Evolutionary conservation across 2,888 invertebrate species (phyloP).

Genomic region (Noctua fimbriata): DNA sequence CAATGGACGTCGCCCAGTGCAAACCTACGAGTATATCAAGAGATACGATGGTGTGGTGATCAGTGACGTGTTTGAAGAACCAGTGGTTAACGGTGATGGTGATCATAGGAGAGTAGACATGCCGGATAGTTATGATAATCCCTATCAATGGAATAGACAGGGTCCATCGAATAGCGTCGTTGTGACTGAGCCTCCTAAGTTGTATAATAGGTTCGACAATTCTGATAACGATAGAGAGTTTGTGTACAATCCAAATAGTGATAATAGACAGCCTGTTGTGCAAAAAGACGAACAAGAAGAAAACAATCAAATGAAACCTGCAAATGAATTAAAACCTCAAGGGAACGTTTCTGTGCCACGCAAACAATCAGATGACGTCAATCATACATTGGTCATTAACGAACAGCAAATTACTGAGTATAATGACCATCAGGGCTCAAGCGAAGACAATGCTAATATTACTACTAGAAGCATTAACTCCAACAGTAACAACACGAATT

Average conservation of each 20-base stretch:
- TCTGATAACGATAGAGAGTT: not conserved
- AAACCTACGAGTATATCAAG: slow-evolving; percentile 30
- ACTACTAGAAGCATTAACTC: slow-evolving; percentile 22
- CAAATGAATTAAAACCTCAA: slow-evolving; percentile 11
- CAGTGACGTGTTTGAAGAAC: slow-evolving; percentile 38
- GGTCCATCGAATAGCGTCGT: slow-evolving; percentile 13
- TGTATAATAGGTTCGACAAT: slow-evolving; percentile 21
- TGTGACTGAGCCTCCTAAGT: slow-evolving; percentile 26
- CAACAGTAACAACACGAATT: slow-evolving; percentile 22
- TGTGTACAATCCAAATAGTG: not conserved
- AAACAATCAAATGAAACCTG: not conserved
- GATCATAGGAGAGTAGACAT: slow-evolving; percentile 19
- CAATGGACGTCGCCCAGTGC: slow-evolving; percentile 39
- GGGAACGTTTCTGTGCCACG: slow-evolving; percentile 9
- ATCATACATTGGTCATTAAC: slow-evolving; percentile 21
- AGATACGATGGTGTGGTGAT: slow-evolving; percentile 25
- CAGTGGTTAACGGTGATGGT: not conserved
- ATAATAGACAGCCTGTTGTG: not conserved
- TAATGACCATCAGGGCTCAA: slow-evolving; percentile 2
- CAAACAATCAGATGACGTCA: slow-evolving; percentile 51
- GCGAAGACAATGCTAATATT: slow-evolving; percentile 28
- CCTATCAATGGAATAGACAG: slow-evolving; percentile 28
- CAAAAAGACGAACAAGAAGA: not conserved
- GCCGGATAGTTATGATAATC: slow-evolving; percentile 21
- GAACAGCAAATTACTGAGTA: slow-evolving; percentile 32